These are phyloP conservation scores for Samia ricini DNA, from an alignment of 1,140 invertebrate genomes.

Conservation along the genomic window DNA sequence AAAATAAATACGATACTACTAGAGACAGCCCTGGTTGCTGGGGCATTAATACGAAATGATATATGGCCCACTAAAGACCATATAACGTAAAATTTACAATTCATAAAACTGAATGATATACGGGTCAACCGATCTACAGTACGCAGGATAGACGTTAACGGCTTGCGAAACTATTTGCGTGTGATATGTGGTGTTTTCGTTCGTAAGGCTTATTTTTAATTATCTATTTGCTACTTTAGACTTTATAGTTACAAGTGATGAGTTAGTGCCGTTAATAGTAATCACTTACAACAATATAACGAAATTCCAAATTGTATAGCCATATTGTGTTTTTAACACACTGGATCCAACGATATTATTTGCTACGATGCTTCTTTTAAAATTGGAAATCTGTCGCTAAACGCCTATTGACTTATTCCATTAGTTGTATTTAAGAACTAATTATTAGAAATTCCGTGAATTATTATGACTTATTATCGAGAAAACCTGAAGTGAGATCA, in stretches of 20 bases:
- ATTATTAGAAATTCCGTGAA: no score
- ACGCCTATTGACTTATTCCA: no score
- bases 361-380: no score
- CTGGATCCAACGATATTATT: no score
- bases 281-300: no score
- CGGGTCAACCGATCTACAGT: conserved; percentile 36
- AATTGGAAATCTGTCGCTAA: no score
- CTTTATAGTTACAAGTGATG: not conserved
- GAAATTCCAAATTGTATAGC: no score
- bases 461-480: no score
- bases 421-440: no score
- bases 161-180: not conserved
- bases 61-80: conserved; percentile 68
- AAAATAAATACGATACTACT: not conserved
- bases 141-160: conserved; percentile 14
- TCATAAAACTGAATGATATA: conserved; percentile 72
- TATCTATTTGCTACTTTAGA: not conserved
- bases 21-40: conserved; percentile 39
- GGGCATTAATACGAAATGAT: conserved; percentile 62
- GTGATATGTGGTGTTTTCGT: not conserved
- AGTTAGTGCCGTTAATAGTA: no score
- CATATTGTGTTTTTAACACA: no score
- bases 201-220: not conserved
- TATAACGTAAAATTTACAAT: conserved; percentile 73
- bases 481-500: no score